Conservation (phyloP, 2,113 vertebrate species). For the Oncorhynchus nerka region DNA sequence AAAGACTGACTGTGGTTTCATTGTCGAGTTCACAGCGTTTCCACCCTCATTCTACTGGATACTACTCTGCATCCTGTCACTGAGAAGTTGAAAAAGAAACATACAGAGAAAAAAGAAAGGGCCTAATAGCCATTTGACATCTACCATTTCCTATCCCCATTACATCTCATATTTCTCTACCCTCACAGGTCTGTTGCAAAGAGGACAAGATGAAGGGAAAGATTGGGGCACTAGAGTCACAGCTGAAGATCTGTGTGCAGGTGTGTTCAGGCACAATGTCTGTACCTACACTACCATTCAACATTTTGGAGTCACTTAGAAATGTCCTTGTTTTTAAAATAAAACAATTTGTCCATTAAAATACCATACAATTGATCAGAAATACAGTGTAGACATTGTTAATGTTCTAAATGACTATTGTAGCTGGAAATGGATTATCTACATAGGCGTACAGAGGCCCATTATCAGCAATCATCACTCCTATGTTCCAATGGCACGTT, state of each 20-base stretch:
- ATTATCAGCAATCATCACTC: too few species aligned
- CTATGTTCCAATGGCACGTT: too few species aligned
- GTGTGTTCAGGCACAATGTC: conserved; percentile 53
- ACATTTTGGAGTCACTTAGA: too few species aligned
- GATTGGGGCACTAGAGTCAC: conserved; percentile 73
- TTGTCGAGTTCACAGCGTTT: neutral
- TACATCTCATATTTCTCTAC: neutral
- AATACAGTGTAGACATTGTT: too few species aligned
- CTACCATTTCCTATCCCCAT: neutral
- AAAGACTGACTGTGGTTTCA: conserved; percentile 7
- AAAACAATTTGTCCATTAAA: too few species aligned
- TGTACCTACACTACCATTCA: too few species aligned
- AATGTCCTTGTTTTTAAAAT: neutral
- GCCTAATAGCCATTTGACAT: neutral
- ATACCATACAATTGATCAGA: too few species aligned
- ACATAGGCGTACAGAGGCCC: too few species aligned
- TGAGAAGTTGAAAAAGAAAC: neutral
- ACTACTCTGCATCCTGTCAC: neutral
- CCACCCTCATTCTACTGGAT: neutral
- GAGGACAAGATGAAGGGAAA: conserved; percentile 78
- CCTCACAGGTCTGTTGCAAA: conserved; percentile 71
- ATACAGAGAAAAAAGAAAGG: neutral
- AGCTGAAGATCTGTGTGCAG: conserved; percentile 75
- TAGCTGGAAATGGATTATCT: too few species aligned
- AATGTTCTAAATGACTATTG: too few species aligned